phyloP scores from a whole-genome alignment of 2,888 invertebrate genomes.

The Ceriagrion tenellum region DNA sequence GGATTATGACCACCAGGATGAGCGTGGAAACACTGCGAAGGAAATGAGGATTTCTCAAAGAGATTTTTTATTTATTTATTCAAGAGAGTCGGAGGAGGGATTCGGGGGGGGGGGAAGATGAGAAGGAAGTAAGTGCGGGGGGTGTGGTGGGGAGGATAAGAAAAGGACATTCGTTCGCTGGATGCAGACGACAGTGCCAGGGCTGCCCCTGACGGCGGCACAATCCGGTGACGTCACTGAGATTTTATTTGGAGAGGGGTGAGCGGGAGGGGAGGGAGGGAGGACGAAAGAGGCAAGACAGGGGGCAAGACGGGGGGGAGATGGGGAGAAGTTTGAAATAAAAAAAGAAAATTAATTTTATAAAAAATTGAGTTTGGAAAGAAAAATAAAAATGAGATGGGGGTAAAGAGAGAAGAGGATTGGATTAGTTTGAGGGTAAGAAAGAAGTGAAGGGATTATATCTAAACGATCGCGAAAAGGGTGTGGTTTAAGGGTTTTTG shows the following conservation, averaged over 20 bases:
- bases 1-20: neutral
- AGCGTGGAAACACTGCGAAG: neutral
- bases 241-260: neutral
- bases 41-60: neutral
- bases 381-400: no score
- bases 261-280: neutral
- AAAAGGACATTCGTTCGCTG: constrained; percentile 14
- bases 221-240: neutral
- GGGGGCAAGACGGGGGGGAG: no score
- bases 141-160: neutral
- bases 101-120: neutral
- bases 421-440: constrained; percentile 20
- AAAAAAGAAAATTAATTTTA: neutral
- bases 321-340: neutral
- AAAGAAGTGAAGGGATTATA: constrained; percentile 2
- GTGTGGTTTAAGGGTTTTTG: neutral
- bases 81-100: neutral
- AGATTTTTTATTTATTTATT: no score
- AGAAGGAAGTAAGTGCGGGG: no score
- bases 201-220: constrained; percentile 9
- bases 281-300: neutral
- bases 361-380: neutral
- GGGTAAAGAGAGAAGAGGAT: neutral
- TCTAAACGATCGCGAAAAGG: neutral
- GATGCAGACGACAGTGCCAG: constrained; percentile 14